Evolutionary conservation across 2,797 vertebrate genomes (phyloP), one percentile per base, ranked within the genome.

Genomic region (Diplodus puntazzo): DNA sequence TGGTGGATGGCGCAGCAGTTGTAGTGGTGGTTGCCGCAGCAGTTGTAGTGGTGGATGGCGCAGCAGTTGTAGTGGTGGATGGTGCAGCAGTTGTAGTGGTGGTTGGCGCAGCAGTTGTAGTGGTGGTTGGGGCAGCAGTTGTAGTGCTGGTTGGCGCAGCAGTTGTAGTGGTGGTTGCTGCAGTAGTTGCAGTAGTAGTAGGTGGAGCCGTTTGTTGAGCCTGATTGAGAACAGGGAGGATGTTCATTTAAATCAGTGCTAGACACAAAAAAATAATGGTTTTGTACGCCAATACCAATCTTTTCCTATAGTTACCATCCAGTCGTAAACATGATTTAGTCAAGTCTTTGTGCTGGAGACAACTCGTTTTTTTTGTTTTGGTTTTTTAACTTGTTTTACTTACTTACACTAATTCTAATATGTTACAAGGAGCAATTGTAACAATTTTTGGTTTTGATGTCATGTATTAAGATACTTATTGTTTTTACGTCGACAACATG

Each of bases 1-100:
- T 4, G 8, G 7, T 11, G 3, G 12, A 25, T 3, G 55, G 0
- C 1, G 20, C 10, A 0, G 1, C 27, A 6, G 39, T 5, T 11
- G 34, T n/a, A 7, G 46, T 20, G 0, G n/a, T 52, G 1, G 30
- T 25, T 1, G 65, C 1, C 1, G 3, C 12, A 11, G 11, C 43
- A 11, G 43, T 45, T 45, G 43, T 45, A 1, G 10, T 42, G 39
- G 39, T 42, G 6, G 10, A 2, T 25, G 25, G 25, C 25, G 25
- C 25, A 3, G 25, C 25, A 25, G 25, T 25, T 25, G 25, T 25
- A 25, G 25, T 25, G 25, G 25, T 25, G 25, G 25, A 2, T 25
- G 25, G 25, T 25, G 25, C 25, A 25, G 25, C 25, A 25, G 25
- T 25, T 25, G 25, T 25, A 25, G 25, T 25, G 8, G 21, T 0